Percentiles rank a stretch among this genome's conserved stretches.
These are phyloP conservation scores for Microcaecilia unicolor DNA, from an alignment of 2,797 vertebrate species.

Conservation along the genomic window DNA sequence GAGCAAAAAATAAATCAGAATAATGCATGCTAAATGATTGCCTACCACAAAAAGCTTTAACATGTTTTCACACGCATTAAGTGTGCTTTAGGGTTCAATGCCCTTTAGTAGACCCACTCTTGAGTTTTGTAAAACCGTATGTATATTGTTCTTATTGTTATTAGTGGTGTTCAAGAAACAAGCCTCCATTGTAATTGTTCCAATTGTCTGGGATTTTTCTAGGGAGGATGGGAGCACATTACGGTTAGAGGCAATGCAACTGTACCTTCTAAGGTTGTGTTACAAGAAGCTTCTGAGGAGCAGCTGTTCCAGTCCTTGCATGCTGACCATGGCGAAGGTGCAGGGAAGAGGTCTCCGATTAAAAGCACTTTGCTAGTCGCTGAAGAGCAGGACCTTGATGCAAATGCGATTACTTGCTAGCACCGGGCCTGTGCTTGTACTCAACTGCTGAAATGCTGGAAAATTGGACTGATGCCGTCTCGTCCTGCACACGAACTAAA, in stretches of 20 bases:
- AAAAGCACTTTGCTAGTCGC: conserved; percentile 23
- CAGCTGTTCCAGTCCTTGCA: background rate
- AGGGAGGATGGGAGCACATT: conserved; percentile 96
- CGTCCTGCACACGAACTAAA: background rate
- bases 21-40: no score
- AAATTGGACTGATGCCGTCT: background rate
- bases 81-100: no score
- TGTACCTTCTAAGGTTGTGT: conserved; percentile 38
- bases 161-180: no score
- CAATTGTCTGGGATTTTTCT: background rate
- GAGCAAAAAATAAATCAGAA: no score
- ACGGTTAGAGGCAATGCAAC: conserved; percentile 77
- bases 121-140: no score
- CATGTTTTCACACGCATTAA: no score
- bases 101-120: no score
- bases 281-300: conserved; percentile 14
- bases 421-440: no score
- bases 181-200: no score
- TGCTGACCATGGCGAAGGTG: conserved; percentile 6
- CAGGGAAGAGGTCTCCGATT: conserved; percentile 21
- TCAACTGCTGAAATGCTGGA: no score
- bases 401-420: conserved; percentile 41
- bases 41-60: no score
- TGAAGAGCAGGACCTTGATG: conserved; percentile 36
- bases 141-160: no score